Percentiles rank a stretch among this genome's conserved stretches.
Conservation (phyloP, 2,888 invertebrate genomes). For the Aporophyla lueneburgensis region DNA sequence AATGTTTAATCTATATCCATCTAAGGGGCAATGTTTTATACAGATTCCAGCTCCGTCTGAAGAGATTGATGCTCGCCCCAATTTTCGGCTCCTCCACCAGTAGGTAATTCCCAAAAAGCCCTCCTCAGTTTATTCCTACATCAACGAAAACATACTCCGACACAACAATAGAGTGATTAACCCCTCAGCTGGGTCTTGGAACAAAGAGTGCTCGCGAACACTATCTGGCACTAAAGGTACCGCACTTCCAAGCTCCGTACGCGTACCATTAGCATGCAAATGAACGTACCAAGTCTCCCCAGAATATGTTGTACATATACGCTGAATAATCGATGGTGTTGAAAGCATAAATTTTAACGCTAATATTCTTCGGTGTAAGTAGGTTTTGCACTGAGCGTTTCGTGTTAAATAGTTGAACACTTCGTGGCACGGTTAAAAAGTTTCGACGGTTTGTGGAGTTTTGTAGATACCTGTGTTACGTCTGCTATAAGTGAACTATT, state of each 20-base stretch:
- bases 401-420: constrained; percentile 58
- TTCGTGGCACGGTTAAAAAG: constrained; percentile 43
- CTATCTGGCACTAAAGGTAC: constrained; percentile 67
- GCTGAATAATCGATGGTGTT: constrained; percentile 73
- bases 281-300: constrained; percentile 80
- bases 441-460: constrained; percentile 20
- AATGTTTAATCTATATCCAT: no score
- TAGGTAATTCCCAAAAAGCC: constrained; percentile 40
- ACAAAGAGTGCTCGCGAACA: constrained; percentile 65
- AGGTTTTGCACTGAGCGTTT: constrained; percentile 49
- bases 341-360: constrained; percentile 67
- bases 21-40: neutral
- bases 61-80: neutral
- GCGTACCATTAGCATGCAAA: constrained; percentile 85
- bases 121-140: constrained; percentile 47
- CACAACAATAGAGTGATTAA: constrained; percentile 68
- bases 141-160: constrained; percentile 58
- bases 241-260: constrained; percentile 59
- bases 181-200: constrained; percentile 62
- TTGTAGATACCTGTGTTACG: constrained; percentile 1
- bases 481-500: neutral
- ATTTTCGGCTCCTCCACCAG: constrained; percentile 7
- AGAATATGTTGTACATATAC: constrained; percentile 73
- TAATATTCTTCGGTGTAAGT: constrained; percentile 60
- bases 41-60: neutral